A percentile compares a stretch with the other conserved stretches of the same genome.
These are phyloP conservation scores for Gallinago stenura DNA, from an alignment of 2,797 vertebrate species.

Conservation along the genomic window DNA sequence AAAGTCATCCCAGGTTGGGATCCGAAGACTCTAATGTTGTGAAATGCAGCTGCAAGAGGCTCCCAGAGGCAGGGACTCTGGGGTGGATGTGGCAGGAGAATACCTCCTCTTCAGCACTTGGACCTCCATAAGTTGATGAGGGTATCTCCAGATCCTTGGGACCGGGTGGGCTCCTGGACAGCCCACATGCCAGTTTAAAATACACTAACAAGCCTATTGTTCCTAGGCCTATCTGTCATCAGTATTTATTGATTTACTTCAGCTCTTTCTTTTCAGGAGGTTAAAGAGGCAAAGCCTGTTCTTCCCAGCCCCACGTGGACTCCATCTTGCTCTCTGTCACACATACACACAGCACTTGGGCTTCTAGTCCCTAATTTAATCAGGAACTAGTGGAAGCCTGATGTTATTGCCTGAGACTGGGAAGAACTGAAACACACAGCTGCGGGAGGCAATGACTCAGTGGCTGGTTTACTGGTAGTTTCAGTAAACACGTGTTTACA, in stretches of 20 bases:
- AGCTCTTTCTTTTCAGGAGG: background rate
- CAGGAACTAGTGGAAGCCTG: background rate
- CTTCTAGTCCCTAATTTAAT: background rate
- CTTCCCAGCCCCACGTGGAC: background rate
- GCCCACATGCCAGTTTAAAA: background rate
- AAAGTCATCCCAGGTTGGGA: background rate
- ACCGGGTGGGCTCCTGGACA: background rate
- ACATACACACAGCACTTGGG: background rate
- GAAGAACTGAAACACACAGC: background rate
- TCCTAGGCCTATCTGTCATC: background rate
- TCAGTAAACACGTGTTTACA: slow-evolving; percentile 43
- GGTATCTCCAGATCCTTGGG: background rate
- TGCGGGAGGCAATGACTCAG: background rate
- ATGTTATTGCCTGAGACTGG: background rate
- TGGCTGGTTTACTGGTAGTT: background rate
- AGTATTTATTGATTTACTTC: background rate
- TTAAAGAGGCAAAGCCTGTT: background rate
- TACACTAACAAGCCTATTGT: background rate
- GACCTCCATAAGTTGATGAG: background rate
- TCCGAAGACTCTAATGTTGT: background rate
- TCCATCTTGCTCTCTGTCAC: background rate
- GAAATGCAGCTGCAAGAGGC: background rate
- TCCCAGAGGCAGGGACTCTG: background rate
- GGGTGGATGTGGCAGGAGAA: background rate
- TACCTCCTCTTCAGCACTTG: background rate